phyloP scores from a whole-genome alignment of 2,797 vertebrate species.

The Coregonus suidteri region DNA sequence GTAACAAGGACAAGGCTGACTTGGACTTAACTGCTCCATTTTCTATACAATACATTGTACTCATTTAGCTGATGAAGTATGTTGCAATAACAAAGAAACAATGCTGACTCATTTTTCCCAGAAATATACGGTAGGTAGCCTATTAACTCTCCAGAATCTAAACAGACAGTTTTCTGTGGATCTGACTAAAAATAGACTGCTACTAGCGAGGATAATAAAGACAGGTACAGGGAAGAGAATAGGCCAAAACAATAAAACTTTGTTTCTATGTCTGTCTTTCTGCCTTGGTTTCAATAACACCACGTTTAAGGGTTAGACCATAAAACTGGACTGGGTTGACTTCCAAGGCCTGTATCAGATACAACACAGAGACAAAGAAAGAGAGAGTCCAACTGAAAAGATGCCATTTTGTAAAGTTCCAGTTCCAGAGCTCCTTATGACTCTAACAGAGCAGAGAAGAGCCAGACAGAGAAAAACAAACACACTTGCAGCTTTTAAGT shows the following conservation, averaged over 20 bases:
- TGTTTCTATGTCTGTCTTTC: constrained; percentile 41
- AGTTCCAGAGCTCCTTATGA: not conserved
- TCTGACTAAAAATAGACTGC: constrained; percentile 49
- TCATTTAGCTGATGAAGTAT: too few species aligned
- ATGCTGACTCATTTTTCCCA: too few species aligned
- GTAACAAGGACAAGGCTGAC: too few species aligned
- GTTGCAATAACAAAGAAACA: too few species aligned
- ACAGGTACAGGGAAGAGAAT: constrained; percentile 35
- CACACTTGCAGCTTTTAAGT: not conserved
- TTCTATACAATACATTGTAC: too few species aligned
- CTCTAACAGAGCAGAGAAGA: not conserved
- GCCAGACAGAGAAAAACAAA: constrained; percentile 24
- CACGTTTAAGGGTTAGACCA: constrained; percentile 39
- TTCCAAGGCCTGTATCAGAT: constrained; percentile 60
- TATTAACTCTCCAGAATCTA: not conserved
- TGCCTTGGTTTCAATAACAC: constrained; percentile 67
- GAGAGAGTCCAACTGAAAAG: constrained; percentile 5
- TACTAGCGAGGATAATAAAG: constrained; percentile 53
- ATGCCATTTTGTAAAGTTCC: not conserved
- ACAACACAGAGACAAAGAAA: constrained; percentile 12
- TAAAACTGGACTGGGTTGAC: constrained; percentile 66
- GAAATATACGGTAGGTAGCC: too few species aligned
- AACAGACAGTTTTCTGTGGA: not conserved
- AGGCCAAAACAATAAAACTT: constrained; percentile 51
- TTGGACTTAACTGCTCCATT: too few species aligned